Base-by-base conservation (phyloP, 2,797 vertebrate species). In the Chelmon rostratus region DNA sequence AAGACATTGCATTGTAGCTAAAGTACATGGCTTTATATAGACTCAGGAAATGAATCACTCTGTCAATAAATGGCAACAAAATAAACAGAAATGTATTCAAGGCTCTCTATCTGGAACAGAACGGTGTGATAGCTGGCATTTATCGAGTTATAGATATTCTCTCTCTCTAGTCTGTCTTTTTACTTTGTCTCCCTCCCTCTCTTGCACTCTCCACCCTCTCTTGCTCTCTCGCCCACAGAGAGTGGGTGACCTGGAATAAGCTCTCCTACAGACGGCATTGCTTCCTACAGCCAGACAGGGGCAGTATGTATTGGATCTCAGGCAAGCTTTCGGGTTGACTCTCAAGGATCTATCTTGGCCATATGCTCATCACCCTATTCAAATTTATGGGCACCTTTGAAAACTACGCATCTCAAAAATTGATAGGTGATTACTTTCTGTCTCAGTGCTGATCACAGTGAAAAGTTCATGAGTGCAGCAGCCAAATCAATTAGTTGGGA, bases 201-300 rank as follows among this genome's bases (percentile, higher is more conserved):
- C 58, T 42, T 72, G 70, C 71, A 76, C 83, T 85, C 84, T 81
- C 83, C 82, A 80, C 79, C 86, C 74, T 84, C 80, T 80, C 69
- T 80, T 67, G 21, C 71, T 86, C 66, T 68, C 76, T 87, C 73
- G 66, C 90, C 88, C 87, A 92, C 89, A 86, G 76, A 89, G 88
- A 91, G 92, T 91, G 91, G 87, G 89, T 93, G 89, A 92, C 88
- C 92, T 90, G 88, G 83, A 86, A 92, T 85, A 72, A 86, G 83
- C 83, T 83, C 89, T 76, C 82, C 86, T 58, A 84, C 88, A 86
- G 84, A 85, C 76, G 1, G 68, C 81, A 79, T 64, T 74, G 81
- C 83, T 69, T 83, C 79, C 70, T 38, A 42, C 77, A 78, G 59
- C 79, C 86, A 83, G 83, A 86, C 66, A 81, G 82, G 84, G 87